phyloP scores from a whole-genome alignment of 2,797 vertebrate species.

The Salmo trutta region DNA sequence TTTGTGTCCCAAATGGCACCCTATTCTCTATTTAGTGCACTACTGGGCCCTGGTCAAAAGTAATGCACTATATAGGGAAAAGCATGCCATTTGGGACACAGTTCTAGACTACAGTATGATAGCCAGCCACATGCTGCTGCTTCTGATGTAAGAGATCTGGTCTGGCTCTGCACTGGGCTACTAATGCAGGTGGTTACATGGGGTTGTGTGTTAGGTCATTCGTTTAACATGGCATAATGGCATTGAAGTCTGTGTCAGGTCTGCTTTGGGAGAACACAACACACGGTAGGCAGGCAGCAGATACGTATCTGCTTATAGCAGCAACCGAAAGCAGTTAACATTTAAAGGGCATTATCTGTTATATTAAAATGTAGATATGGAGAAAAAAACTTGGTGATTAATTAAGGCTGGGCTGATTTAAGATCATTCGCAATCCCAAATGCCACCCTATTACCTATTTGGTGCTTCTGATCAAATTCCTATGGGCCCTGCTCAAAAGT shows the following conservation, averaged over 20 bases:
- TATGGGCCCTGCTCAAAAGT: too few relatives aligned
- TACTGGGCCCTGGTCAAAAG: not conserved
- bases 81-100: not conserved
- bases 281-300: not conserved
- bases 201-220: constrained; percentile 43
- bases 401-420: constrained; percentile 11
- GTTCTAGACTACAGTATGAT: not conserved
- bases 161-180: constrained; percentile 15
- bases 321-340: constrained; percentile 2
- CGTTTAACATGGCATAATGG: constrained; percentile 31
- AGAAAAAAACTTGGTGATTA: not conserved
- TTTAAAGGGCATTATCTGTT: not conserved
- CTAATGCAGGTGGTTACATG: constrained; percentile 42
- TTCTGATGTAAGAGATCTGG: constrained; percentile 26
- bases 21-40: not conserved
- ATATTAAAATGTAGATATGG: not conserved
- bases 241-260: constrained; percentile 11
- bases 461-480: too few relatives aligned
- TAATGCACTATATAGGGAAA: not conserved
- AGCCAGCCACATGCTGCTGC: constrained; percentile 26
- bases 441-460: too few relatives aligned
- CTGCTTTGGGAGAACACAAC: constrained; percentile 6
- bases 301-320: constrained; percentile 13
- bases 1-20: not conserved
- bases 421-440: not conserved